phyloP scores from a whole-genome alignment of 1,140 invertebrate species.

The Dreissena polymorpha region DNA sequence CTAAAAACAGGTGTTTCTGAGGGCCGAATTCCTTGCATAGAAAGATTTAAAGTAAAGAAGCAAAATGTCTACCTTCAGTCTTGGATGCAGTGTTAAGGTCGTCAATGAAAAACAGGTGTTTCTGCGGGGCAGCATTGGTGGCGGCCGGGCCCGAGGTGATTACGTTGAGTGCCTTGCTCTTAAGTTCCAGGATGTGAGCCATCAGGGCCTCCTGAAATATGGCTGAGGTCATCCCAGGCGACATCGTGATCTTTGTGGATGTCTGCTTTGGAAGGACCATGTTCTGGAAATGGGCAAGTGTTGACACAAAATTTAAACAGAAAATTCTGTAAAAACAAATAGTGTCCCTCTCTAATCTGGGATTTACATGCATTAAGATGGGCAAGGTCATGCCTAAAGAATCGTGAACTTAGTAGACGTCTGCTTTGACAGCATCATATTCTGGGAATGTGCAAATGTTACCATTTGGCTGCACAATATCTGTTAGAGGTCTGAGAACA shows the following conservation, averaged over 20 bases:
- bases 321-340: too few species aligned
- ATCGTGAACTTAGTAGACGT: too few species aligned
- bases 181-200: conserved; percentile 70
- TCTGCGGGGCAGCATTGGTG: conserved; percentile 51
- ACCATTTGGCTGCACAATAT: too few species aligned
- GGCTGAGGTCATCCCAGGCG: conserved; percentile 64
- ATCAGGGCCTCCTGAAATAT: conserved; percentile 71
- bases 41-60: too few species aligned
- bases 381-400: too few species aligned
- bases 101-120: conserved; percentile 77
- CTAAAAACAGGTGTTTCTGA: too few species aligned
- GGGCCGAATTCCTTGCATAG: too few species aligned
- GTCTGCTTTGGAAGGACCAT: conserved; percentile 71
- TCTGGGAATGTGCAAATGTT: too few species aligned
- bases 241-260: conserved; percentile 68
- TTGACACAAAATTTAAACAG: not conserved
- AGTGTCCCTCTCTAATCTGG: too few species aligned
- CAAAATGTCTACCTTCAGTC: conserved; percentile 63
- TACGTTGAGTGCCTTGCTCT: conserved; percentile 63
- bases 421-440: too few species aligned
- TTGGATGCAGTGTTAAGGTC: conserved; percentile 74
- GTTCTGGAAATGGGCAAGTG: conserved; percentile 60
- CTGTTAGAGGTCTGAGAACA: too few species aligned
- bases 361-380: too few species aligned
- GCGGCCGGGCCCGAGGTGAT: conserved; percentile 56